Conservation (phyloP, 2,888 invertebrate genomes). For the Drosophila multiciliata region DNA sequence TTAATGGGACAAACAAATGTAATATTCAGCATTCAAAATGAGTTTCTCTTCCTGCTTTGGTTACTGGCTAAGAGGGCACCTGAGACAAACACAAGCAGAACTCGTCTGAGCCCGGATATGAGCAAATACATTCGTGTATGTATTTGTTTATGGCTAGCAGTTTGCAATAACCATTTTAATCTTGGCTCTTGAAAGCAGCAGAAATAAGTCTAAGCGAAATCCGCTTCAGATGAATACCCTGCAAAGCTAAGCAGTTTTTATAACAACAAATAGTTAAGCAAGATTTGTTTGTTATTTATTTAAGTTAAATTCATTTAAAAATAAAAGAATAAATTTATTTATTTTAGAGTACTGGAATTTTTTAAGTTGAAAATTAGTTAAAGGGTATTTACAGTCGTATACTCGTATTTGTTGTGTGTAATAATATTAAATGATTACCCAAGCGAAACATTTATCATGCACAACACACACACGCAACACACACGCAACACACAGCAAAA, state of each 20-base stretch:
- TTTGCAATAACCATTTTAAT: conserved; percentile 35
- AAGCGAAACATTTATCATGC: conserved; percentile 43
- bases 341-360: background rate
- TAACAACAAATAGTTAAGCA: background rate
- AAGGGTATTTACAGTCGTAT: conserved; percentile 16
- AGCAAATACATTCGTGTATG: conserved; percentile 17
- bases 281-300: background rate
- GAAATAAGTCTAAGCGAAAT: background rate
- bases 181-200: conserved; percentile 12
- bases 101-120: conserved; percentile 49
- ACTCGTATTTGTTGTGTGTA: background rate
- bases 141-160: conserved; percentile 26
- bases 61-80: conserved; percentile 11
- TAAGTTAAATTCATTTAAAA: background rate
- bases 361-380: background rate
- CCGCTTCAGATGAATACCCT: background rate
- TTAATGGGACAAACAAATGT: conserved; percentile 10
- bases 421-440: conserved; percentile 31
- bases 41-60: background rate
- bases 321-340: background rate
- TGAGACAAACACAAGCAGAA: conserved; percentile 23
- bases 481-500: background rate
- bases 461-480: background rate
- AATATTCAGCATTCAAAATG: conserved; percentile 32
- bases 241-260: background rate